Evolutionary conservation across 2,888 invertebrate genomes (phyloP).

Genomic region (Dynastes tityus): DNA sequence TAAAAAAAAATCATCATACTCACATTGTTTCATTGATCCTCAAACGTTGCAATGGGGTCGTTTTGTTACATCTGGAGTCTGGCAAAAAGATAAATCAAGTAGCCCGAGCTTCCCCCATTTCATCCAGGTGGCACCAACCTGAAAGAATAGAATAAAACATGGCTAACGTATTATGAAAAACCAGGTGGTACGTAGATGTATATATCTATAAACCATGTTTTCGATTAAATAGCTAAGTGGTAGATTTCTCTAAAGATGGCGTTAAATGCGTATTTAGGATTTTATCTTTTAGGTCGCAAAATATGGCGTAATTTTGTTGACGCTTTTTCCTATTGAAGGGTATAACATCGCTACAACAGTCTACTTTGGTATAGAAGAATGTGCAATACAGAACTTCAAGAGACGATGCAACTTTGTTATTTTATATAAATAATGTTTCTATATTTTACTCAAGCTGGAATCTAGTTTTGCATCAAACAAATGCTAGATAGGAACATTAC

Average conservation of each 20-base stretch:
- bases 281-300: not conserved
- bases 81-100: not conserved
- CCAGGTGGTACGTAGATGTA: no score
- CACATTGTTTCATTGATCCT: not conserved
- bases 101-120: not conserved
- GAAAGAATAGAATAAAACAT: constrained; percentile 1
- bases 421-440: not conserved
- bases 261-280: no score
- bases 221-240: no score
- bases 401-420: constrained; percentile 11
- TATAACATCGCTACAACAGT: no score
- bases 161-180: no score
- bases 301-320: not conserved
- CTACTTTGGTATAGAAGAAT: not conserved
- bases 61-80: no score
- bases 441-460: no score
- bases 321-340: not conserved
- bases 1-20: not conserved
- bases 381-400: not conserved
- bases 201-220: no score
- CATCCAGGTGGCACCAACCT: not conserved
- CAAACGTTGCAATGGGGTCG: not conserved
- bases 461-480: no score
- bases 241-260: no score
- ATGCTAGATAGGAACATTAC: no score